Conservation (phyloP, 2,888 invertebrate genomes). For the Lasiommata megera region DNA sequence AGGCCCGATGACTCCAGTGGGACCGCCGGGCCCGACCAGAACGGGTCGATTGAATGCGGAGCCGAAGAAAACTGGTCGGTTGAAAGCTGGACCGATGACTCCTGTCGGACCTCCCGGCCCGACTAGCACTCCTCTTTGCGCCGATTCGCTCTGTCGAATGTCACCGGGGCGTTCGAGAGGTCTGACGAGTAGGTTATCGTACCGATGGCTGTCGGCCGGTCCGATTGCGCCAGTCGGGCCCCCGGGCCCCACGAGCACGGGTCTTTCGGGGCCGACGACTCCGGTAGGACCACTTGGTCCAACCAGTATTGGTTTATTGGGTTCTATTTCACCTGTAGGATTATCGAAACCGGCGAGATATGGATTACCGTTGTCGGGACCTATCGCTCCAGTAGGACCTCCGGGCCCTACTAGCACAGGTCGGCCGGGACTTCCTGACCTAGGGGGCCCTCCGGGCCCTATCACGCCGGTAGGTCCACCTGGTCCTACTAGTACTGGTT, state of each 20-base stretch:
- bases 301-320: not conserved
- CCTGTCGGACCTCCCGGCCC: constrained; percentile 59
- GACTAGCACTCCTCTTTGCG: constrained; percentile 42
- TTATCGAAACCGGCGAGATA: not conserved
- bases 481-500: constrained; percentile 56
- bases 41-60: constrained; percentile 32
- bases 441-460: constrained; percentile 46
- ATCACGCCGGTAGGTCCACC: constrained; percentile 58
- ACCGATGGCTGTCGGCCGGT: constrained; percentile 5
- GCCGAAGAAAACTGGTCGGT: constrained; percentile 12
- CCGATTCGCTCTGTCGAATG: constrained; percentile 46
- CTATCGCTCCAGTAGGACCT: not conserved
- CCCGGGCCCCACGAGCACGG: constrained; percentile 65
- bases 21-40: constrained; percentile 66
- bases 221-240: constrained; percentile 43
- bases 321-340: not conserved
- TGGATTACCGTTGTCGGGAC: not conserved
- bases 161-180: constrained; percentile 76
- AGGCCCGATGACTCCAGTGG: constrained; percentile 43
- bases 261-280: constrained; percentile 37
- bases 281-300: constrained; percentile 18
- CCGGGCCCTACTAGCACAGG: not conserved
- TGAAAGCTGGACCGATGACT: constrained; percentile 38
- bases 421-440: not conserved
- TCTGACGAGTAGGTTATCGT: constrained; percentile 50